Conservation (phyloP, 1,140 invertebrate species). For the Macrobrachium nipponense region DNA sequence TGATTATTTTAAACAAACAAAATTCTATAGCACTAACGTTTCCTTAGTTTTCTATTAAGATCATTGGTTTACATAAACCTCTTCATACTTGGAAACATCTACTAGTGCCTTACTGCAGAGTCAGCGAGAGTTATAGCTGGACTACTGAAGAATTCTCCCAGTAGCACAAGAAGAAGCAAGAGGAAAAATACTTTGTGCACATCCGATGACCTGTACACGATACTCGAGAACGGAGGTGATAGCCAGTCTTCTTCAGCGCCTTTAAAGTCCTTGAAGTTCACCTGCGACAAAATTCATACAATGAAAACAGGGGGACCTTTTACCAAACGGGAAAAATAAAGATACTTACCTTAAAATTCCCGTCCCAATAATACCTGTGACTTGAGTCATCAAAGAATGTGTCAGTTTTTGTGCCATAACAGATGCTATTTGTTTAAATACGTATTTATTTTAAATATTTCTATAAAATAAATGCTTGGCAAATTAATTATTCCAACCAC, state of each 20-base stretch:
- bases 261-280: conserved; percentile 76
- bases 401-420: no score
- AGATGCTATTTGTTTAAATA: no score
- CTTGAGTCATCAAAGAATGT: no score
- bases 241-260: conserved; percentile 76
- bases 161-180: conserved; percentile 88
- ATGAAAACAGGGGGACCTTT: not conserved
- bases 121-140: conserved; percentile 98
- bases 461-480: no score
- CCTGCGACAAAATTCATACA: conserved; percentile 21
- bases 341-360: no score
- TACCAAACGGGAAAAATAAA: no score
- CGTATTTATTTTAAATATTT: no score
- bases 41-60: no score
- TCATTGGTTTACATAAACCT: no score
- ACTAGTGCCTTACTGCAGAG: conserved; percentile 79
- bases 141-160: conserved; percentile 97
- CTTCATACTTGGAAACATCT: no score
- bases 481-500: no score
- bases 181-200: conserved; percentile 97
- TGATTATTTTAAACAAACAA: not conserved
- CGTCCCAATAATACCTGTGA: no score
- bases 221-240: conserved; percentile 91
- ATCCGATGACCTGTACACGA: conserved; percentile 88
- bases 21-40: not conserved